These are phyloP conservation scores for Corvus hawaiiensis DNA, from an alignment of 2,113 vertebrate genomes.

Conservation along the genomic window DNA sequence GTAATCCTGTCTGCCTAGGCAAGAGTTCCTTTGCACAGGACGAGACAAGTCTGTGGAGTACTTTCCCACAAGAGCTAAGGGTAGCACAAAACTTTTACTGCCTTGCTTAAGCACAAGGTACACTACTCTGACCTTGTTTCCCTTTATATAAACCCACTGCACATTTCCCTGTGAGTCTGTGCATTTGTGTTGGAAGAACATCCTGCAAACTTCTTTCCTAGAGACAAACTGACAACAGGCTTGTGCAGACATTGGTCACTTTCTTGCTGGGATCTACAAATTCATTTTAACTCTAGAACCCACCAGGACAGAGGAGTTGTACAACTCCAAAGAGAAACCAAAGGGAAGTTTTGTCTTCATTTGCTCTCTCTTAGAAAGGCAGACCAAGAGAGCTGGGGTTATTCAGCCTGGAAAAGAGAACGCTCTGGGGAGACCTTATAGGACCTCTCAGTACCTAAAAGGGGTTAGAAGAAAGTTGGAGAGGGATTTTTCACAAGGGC, in stretches of 20 bases:
- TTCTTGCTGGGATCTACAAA: background rate
- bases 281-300: background rate
- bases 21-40: background rate
- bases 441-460: background rate
- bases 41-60: background rate
- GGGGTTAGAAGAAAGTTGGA: rapidly evolving
- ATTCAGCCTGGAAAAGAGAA: background rate
- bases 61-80: background rate
- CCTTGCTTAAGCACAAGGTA: background rate
- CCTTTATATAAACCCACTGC: background rate
- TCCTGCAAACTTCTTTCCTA: background rate
- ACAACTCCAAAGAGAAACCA: background rate
- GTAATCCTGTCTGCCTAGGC: background rate
- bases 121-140: background rate
- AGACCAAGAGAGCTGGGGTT: background rate
- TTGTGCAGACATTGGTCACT: rapidly evolving
- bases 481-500: background rate
- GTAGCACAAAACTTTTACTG: background rate
- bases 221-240: background rate
- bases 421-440: background rate
- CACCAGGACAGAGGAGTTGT: background rate
- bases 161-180: background rate
- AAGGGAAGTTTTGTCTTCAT: background rate
- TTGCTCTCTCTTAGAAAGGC: background rate
- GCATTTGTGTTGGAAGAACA: background rate